Evolutionary conservation across 2,888 invertebrate species (phyloP).

Genomic region (Pherbina coryleti): DNA sequence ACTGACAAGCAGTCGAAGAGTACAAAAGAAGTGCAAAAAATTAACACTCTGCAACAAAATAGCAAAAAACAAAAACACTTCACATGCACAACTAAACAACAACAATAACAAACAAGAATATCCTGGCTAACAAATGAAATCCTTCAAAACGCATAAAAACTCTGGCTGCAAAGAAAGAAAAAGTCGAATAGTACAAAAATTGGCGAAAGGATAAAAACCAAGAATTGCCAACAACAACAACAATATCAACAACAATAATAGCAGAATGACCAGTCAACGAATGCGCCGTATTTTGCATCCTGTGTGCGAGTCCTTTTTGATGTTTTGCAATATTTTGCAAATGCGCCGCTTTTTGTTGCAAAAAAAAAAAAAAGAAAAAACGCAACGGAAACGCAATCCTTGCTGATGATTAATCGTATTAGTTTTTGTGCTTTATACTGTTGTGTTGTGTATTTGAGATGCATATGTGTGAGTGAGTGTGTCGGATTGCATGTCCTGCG

Average conservation of each 20-base stretch:
- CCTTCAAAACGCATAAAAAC: conserved; percentile 20
- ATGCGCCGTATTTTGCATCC: conserved; percentile 5
- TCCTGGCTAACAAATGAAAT: conserved; percentile 15
- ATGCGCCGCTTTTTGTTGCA: neutral
- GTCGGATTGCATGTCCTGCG: conserved; percentile 34
- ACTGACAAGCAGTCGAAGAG: conserved; percentile 2
- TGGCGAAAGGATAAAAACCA: neutral
- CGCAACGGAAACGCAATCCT: conserved; percentile 12
- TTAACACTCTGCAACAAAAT: neutral
- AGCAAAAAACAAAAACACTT: neutral
- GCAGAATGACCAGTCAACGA: conserved; percentile 16
- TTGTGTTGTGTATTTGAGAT: conserved; percentile 49
- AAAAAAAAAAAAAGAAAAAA: neutral
- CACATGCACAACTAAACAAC: conserved; percentile 12
- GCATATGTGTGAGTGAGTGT: neutral
- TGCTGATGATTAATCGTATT: conserved; percentile 56
- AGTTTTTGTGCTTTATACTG: conserved; percentile 45
- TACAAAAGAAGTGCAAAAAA: neutral
- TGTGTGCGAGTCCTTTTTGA: neutral
- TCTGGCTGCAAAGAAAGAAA: neutral
- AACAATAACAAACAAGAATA: neutral
- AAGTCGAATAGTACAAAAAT: neutral
- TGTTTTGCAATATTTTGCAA: neutral
- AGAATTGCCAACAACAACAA: neutral
- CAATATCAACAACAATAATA: neutral